phyloP scores from a whole-genome alignment of 2,797 vertebrate genomes.

The Sus cebifrons region DNA sequence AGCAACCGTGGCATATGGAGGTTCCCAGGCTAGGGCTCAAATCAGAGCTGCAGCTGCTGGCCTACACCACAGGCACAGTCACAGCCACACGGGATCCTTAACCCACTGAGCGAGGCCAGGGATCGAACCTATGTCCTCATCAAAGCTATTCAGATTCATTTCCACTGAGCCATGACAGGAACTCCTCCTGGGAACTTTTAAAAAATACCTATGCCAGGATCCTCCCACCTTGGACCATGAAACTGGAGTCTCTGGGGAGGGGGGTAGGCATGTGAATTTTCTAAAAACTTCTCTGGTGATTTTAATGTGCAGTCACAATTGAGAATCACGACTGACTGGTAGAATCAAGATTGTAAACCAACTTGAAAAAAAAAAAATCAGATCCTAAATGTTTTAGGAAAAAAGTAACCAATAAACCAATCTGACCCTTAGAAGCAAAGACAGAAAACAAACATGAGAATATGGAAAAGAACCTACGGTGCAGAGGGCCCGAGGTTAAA shows the following conservation, averaged over 20 bases:
- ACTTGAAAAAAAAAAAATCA: background rate
- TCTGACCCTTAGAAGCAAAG: conserved; percentile 34
- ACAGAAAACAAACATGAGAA: background rate
- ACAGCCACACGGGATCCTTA: too few relatives aligned
- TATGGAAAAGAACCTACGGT: background rate
- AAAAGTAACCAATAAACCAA: conserved; percentile 10
- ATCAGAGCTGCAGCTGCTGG: too few relatives aligned
- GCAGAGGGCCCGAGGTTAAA: background rate
- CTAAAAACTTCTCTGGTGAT: background rate
- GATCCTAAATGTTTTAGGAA: conserved; percentile 5
- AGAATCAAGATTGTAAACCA: background rate
- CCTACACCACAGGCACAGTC: too few relatives aligned
- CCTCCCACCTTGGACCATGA: background rate
- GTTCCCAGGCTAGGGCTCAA: too few relatives aligned
- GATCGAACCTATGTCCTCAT: too few relatives aligned
- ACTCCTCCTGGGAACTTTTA: background rate
- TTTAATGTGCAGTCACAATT: background rate
- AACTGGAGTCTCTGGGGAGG: rapidly evolving
- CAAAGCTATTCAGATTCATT: too few relatives aligned
- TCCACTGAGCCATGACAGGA: too few relatives aligned
- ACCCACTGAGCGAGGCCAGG: too few relatives aligned
- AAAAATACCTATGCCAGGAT: background rate
- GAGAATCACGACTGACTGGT: background rate
- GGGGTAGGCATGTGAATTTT: background rate
- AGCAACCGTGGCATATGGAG: too few relatives aligned